Conservation (phyloP, 2,888 invertebrate genomes). For the Phalangium opilio region DNA sequence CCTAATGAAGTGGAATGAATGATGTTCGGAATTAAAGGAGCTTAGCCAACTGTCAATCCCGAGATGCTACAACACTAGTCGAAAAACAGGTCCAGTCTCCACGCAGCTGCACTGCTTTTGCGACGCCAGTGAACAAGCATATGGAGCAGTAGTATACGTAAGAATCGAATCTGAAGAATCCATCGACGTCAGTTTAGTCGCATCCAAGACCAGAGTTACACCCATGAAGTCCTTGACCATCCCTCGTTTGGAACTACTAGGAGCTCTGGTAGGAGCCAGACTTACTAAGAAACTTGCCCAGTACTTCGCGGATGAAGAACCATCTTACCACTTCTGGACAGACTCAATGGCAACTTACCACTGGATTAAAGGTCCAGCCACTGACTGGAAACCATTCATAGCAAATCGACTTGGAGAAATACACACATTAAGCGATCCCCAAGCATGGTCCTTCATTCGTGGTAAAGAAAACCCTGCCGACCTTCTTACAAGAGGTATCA, state of each 20-base stretch:
- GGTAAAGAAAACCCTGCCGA: no score
- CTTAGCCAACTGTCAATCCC: conserved; percentile 4
- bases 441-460: no score
- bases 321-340: no score
- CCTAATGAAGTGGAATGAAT: not conserved
- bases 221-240: not conserved
- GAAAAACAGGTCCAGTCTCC: no score
- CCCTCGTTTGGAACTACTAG: conserved; percentile 2
- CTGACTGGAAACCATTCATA: no score
- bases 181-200: not conserved
- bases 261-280: not conserved
- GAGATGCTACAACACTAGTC: conserved; percentile 1
- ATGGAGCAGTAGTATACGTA: not conserved
- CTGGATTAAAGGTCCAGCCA: no score
- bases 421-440: no score
- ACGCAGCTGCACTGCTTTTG: not conserved
- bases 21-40: not conserved
- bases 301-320: no score
- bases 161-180: not conserved
- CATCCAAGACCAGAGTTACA: conserved; percentile 2
- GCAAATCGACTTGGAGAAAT: no score
- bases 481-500: no score
- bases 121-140: conserved; percentile 3
- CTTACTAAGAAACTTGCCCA: not conserved
- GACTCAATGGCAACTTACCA: no score